A percentile compares a stretch with the other conserved stretches of the same genome.
Evolutionary conservation across 2,888 invertebrate species (phyloP).

Genomic region (Villa cingulata): DNA sequence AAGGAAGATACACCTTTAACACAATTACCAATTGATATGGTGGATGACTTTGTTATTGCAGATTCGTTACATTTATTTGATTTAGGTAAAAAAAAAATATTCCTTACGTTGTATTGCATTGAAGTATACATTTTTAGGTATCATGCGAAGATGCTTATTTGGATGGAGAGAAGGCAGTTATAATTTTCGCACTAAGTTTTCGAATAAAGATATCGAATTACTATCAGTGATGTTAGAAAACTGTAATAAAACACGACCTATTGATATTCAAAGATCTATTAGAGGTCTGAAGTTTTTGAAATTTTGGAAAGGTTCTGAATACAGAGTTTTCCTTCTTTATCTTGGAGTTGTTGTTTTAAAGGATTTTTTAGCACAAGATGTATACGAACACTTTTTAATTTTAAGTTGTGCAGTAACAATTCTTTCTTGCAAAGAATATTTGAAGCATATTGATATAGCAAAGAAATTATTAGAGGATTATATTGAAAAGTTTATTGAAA

Average conservation of each 20-base stretch:
- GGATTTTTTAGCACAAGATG: conserved; percentile 9
- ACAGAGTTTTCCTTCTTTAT: conserved; percentile 16
- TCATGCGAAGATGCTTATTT: neutral
- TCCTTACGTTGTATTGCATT: neutral
- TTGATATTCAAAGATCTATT: conserved; percentile 1
- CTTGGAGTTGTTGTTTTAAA: conserved; percentile 15
- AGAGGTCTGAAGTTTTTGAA: neutral
- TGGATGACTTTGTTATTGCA: neutral
- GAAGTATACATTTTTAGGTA: neutral
- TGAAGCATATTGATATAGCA: conserved; percentile 10
- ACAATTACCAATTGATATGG: neutral
- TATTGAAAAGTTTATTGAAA: no score
- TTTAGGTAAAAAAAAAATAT: neutral
- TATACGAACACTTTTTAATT: conserved; percentile 10
- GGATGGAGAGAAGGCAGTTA: neutral
- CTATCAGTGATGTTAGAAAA: neutral
- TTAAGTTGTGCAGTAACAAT: conserved; percentile 9
- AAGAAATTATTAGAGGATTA: no score
- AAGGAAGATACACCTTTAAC: neutral
- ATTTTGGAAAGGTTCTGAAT: conserved; percentile 1
- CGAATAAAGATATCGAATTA: neutral
- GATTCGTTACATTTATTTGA: conserved; percentile 2
- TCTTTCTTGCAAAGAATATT: neutral
- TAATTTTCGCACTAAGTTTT: neutral
- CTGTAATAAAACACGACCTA: neutral